A percentile compares a stretch with the other conserved stretches of the same genome.
Conservation (phyloP, 2,113 vertebrate genomes). For the Mastomys natalensis region DNA sequence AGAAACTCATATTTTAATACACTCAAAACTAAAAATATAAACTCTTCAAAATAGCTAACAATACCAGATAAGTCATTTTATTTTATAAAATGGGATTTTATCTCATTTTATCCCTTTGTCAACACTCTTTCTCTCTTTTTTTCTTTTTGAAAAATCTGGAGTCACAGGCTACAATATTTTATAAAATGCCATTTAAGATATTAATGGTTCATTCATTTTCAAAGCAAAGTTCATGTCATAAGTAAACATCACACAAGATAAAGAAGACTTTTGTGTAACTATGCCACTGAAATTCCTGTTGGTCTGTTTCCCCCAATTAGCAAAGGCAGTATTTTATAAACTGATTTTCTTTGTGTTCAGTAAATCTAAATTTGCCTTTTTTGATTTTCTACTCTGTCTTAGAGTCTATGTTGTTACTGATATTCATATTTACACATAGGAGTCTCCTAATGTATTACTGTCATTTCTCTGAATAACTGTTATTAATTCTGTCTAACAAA, state of each 20-base stretch:
- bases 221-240: background rate
- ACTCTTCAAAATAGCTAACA: background rate
- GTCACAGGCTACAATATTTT: background rate
- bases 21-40: background rate
- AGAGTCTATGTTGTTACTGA: slow-evolving; percentile 69
- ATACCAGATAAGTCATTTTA: background rate
- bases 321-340: background rate
- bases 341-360: background rate
- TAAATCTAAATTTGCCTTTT: background rate
- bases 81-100: slow-evolving; percentile 16
- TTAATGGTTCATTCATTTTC: background rate
- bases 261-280: background rate
- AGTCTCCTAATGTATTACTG: background rate
- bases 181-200: background rate
- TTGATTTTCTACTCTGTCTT: slow-evolving; percentile 51
- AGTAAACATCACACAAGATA: background rate
- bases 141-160: background rate
- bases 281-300: background rate
- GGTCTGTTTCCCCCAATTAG: background rate
- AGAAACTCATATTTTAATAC: slow-evolving; percentile 36
- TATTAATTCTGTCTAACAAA: slow-evolving; percentile 64
- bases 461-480: slow-evolving; percentile 54
- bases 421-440: background rate
- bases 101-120: background rate
- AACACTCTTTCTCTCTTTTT: background rate